Base-by-base conservation (phyloP, 2,888 invertebrate species). In the Dioctria rufipes region DNA sequence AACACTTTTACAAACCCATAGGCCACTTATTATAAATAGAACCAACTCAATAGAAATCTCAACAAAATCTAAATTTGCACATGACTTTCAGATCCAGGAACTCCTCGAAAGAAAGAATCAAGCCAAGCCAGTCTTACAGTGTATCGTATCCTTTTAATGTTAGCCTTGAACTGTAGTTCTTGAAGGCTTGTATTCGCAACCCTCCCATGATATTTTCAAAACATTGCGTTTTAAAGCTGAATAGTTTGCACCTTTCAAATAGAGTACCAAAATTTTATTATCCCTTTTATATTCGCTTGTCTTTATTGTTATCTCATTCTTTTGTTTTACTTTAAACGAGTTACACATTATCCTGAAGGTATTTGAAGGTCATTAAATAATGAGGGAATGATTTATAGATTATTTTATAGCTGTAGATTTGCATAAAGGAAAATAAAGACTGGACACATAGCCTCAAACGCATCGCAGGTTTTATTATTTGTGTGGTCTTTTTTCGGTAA, bases 241-340 rank as follows among this genome's bases (percentile, higher is more conserved):
- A 58, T 51, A n/a, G 54, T 37, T 58, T 73, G 51, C 54, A 71
- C 43, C 54, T 40, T 5, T 37, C 3, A n/a, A n/a, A n/a, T 39
- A 40, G 11, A 37, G n/a, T 39, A 51, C 40, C 13, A 42, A 6
- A 42, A 73, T 42, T 60, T 73, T 60, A 73, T 60, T 54, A 43
- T 13, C 25, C 40, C 9, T 58, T 42, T 58, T 58, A 73, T 60
- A 3, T 0, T 39, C 4, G 37, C 4, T 42, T 58, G 42, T 3
- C 43, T n/a, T 54, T 54, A 54, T 40, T 40, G 58, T 37, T 11
- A 54, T 46, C 13, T 13, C 39, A 73, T 40, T 42, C 11, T 58
- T 43, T 73, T 51, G 51, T n/a, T 37, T 42, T 73, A 58, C 60
- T 43, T 73, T 73, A 73, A 73, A 73, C 73, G 60, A 73, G 73